Evolutionary conservation across 2,797 vertebrate genomes (phyloP), one percentile per base, ranked within the genome.

Genomic region (Alectoris magna): DNA sequence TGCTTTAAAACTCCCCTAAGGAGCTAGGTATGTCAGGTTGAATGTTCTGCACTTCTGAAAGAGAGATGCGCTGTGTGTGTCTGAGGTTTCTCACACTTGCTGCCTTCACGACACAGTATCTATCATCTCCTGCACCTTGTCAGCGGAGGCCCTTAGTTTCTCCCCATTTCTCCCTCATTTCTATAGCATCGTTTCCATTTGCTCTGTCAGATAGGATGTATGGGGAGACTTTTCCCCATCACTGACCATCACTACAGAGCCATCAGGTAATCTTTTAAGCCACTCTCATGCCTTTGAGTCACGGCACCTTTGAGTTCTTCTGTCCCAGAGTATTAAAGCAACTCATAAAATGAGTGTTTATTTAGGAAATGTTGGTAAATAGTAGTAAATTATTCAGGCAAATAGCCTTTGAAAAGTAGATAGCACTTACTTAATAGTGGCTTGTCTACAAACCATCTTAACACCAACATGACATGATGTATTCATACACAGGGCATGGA

Each of bases 21-120:
- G 63, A 84, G 49, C 15, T 63, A 43, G 4, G 62, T 78, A 55
- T 72, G 11, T 59, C 5, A 3, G 27, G 44, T 43, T 49, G 7
- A 0, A 71, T 4, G 1, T 26, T 85, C 34, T 60, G 31, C 0
- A 0, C 31, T 86, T 84, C 17, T 14, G 15, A 11, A 69, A n/a
- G 59, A 4, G 2, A 29, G 60, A 53, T 22, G n/a, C 23, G 7
- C 14, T 0, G 0, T 0, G 0, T 69, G 15, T 0, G 0, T 56
- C 59, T 3, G 1, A 78, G 34, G 62, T 34, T 53, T 11, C 18
- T 51, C 7, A 4, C 22, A 21, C 58, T 87, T 66, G 49, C 76
- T 85, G 58, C 69, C 39, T 88, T 71, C 13, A 1, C 46, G 49
- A 38, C 41, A 84, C 53, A 66, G 93, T 78, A 72, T 86, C 75